Evolutionary conservation across 2,888 invertebrate species (phyloP), one percentile per base, ranked within the genome.

Genomic region (Macrophya alboannulata): DNA sequence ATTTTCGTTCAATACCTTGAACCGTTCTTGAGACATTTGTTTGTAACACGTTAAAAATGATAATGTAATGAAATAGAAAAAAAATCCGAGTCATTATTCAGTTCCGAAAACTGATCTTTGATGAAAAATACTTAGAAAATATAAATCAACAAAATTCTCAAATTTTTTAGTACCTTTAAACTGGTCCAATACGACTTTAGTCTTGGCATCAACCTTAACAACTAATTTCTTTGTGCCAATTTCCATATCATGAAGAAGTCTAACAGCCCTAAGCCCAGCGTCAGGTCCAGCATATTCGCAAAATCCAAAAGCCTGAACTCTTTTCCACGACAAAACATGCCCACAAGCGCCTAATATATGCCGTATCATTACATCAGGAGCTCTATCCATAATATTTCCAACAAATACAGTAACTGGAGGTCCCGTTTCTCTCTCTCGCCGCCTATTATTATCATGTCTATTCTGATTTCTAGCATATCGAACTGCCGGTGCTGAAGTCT

Each of bases 361-460:
- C 89, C 99, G 96, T 62, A 99, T 97, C 97, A 99, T 98, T 12
- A 97, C 96, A 94, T 99, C 99, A 0, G 99, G 98, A 65, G 98
- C 99, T 89, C 97, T 96, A 89, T 99, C 98, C 91, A 98, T 97
- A 86, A 99, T 99, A 94, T 99, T 99, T 76, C 99, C 99, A 79
- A 99, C 98, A 95, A 99, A 99, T 3, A 99, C 99, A 0, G 99
- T 99, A 55, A 99, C 98, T 0, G 98, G 97, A 0, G 99, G 99
- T 0, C 98, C 98, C 3, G 92, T 89, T 87, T 93, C 93, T 86
- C 93, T 89, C 86, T 93, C 93, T 1, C 93, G 91, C 51, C 92
- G 91, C 45, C 92, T 90, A 85, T 91, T 91, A 84, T 92, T 91
- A 85, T 92, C 92, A 86, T 93, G 92, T 4, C 94, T 90, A 86